These are phyloP conservation scores for Pseudomyrmex flavicornis DNA, from an alignment of 1,140 invertebrate species.

Conservation along the genomic window DNA sequence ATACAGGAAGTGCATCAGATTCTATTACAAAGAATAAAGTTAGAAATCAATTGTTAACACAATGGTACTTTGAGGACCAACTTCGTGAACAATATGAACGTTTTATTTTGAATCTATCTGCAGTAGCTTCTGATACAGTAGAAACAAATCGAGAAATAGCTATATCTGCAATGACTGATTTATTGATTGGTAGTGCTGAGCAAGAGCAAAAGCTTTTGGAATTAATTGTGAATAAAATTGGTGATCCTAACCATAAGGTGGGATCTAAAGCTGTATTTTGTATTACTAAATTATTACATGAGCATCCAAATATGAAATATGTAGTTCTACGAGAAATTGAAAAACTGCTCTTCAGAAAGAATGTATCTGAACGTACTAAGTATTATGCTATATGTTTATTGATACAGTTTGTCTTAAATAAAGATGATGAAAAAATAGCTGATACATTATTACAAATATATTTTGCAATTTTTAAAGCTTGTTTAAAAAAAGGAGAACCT, in stretches of 20 bases:
- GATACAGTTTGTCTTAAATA: conserved; percentile 91
- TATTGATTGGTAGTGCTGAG: conserved; percentile 94
- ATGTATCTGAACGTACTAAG: conserved; percentile 93
- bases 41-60: conserved; percentile 86
- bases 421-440: conserved; percentile 91
- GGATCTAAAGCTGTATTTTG: conserved; percentile 95
- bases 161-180: conserved; percentile 91
- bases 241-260: conserved; percentile 95
- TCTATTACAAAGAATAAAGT: conserved; percentile 83
- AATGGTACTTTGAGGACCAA: conserved; percentile 94
- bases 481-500: conserved; percentile 95
- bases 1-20: conserved; percentile 85
- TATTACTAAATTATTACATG: conserved; percentile 92
- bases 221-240: conserved; percentile 97
- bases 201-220: conserved; percentile 94
- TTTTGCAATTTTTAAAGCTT: conserved; percentile 97
- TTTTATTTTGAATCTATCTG: conserved; percentile 89
- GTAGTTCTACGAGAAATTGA: conserved; percentile 95
- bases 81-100: conserved; percentile 91
- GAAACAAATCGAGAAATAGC: conserved; percentile 94
- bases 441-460: conserved; percentile 95
- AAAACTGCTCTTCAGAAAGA: conserved; percentile 94
- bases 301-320: conserved; percentile 96
- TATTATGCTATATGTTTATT: conserved; percentile 98
- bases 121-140: conserved; percentile 88